Evolutionary conservation across 2,888 invertebrate species (phyloP).

Genomic region (Drosophila seclusa): DNA sequence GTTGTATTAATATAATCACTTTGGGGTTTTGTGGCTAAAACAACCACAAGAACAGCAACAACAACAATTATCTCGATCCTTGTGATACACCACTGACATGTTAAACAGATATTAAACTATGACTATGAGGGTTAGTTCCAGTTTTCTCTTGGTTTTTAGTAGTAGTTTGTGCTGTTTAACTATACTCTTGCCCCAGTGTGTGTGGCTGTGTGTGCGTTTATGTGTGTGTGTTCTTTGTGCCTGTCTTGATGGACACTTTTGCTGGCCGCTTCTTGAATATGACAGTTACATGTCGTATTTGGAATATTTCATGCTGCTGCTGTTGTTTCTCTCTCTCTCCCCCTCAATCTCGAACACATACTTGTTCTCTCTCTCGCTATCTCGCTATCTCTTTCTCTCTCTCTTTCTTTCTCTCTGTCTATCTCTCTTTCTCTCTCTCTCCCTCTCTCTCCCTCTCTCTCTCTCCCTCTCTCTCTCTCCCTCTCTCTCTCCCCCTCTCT

Average conservation of each 20-base stretch:
- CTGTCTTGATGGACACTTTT: slow-evolving; percentile 30
- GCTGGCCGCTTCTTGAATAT: slow-evolving; percentile 61
- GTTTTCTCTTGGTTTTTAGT: slow-evolving; percentile 25
- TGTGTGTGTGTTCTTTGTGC: slow-evolving; percentile 12
- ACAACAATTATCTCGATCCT: slow-evolving; percentile 19
- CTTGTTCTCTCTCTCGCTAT: background rate
- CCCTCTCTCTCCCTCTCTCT: too few relatives aligned
- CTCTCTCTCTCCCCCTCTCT: background rate
- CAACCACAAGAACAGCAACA: slow-evolving; percentile 25
- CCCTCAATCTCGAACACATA: background rate
- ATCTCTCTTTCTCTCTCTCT: background rate
- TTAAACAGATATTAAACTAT: slow-evolving; percentile 78
- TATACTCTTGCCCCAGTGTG: background rate
- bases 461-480: too few relatives aligned
- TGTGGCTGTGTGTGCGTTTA: slow-evolving; percentile 10
- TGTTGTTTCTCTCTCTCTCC: background rate
- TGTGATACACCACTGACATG: slow-evolving; percentile 63
- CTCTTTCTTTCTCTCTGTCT: too few relatives aligned
- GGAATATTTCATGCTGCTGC: slow-evolving; percentile 48
- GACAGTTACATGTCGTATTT: slow-evolving; percentile 65
- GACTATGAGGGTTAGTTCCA: slow-evolving; percentile 60
- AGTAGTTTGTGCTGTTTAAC: slow-evolving; percentile 20
- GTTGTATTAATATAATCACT: slow-evolving; percentile 81
- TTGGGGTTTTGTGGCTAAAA: slow-evolving; percentile 71
- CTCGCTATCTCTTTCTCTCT: background rate